Evolutionary conservation across 2,113 vertebrate species (phyloP), one percentile per base, ranked within the genome.

Genomic region (Macroglossus sobrinus): DNA sequence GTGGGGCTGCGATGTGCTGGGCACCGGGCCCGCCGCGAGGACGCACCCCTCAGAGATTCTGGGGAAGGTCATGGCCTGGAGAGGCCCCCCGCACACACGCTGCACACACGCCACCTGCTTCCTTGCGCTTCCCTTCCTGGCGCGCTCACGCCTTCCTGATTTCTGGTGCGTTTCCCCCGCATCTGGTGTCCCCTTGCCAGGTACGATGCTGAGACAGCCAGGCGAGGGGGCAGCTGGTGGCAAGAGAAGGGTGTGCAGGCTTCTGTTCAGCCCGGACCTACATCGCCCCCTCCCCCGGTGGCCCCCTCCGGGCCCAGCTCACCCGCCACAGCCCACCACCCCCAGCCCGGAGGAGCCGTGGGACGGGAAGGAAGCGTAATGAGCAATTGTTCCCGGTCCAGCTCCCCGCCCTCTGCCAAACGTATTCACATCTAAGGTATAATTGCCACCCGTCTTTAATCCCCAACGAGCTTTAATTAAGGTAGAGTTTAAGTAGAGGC

Each of bases 391-490:
- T 97, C 91, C 79, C 13, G 0, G n/a, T 16, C 47, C 94, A 64
- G 68, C 90, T 84, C 79, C 94, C 95, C 1, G 2, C 95, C 92
- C 93, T 93, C 45, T 76, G 68, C 96, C 63, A 53, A 94, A 53
- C 43, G 84, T 92, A 84, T 95, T 94, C 24, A 0, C 47, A 79
- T 82, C 84, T 57, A 59, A 91, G 68, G 63, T 89, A 91, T 97
- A 97, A 97, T 97, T 97, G 97, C 95, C 7, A 3, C 45, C 38
- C 5, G 1, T 95, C 81, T 96, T 94, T 92, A 90, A 92, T 96
- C 82, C 71, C 93, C 84, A 90, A 35, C 3, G n/a, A 92, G 92
- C 94, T 89, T 96, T 96, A 96, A 98, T 97, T 97, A 97, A 97
- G 94, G 76, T 33, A 82, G 84, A 95, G 88, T 82, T 97, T 94